Conservation (phyloP, 1,140 invertebrate species). For the Lerema accius region DNA sequence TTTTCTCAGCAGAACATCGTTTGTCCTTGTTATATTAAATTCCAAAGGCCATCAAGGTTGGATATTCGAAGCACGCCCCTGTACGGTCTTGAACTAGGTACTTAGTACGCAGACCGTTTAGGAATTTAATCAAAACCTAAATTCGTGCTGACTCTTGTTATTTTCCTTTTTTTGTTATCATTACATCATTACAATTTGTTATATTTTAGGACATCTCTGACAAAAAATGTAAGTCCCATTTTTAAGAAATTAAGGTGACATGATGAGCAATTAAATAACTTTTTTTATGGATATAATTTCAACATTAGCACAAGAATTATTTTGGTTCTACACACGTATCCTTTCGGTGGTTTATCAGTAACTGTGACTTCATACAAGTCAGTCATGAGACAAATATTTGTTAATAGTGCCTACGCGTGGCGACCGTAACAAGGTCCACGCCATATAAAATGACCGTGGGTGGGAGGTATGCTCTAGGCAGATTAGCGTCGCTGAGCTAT, state of each 20-base stretch:
- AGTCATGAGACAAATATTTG: slow-evolving; percentile 28
- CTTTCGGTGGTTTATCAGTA: too few species aligned
- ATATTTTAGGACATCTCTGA: too few species aligned
- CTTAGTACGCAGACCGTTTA: slow-evolving; percentile 16
- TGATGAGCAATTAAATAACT: too few species aligned
- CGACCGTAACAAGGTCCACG: slow-evolving; percentile 56
- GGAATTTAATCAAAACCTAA: slow-evolving; percentile 6
- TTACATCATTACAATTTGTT: too few species aligned
- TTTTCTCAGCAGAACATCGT: slow-evolving; percentile 10
- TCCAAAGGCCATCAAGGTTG: neutral
- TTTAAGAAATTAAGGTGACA: too few species aligned
- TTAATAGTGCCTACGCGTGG: slow-evolving; percentile 51
- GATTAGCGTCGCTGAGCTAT: slow-evolving; percentile 25
- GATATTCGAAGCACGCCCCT: slow-evolving; percentile 11
- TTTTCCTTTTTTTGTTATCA: too few species aligned
- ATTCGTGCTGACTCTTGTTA: slow-evolving; percentile 1
- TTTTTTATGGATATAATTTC: too few species aligned
- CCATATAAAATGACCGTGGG: slow-evolving; percentile 63
- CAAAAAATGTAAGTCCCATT: too few species aligned
- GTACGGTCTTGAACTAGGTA: slow-evolving; percentile 11
- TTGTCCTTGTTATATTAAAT: slow-evolving; percentile 16
- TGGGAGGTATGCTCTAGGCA: slow-evolving; percentile 56
- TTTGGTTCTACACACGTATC: too few species aligned
- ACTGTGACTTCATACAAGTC: neutral
- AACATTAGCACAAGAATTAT: too few species aligned